Evolutionary conservation across 2,113 vertebrate species (phyloP).

Genomic region (Trochalopteron elliotii): DNA sequence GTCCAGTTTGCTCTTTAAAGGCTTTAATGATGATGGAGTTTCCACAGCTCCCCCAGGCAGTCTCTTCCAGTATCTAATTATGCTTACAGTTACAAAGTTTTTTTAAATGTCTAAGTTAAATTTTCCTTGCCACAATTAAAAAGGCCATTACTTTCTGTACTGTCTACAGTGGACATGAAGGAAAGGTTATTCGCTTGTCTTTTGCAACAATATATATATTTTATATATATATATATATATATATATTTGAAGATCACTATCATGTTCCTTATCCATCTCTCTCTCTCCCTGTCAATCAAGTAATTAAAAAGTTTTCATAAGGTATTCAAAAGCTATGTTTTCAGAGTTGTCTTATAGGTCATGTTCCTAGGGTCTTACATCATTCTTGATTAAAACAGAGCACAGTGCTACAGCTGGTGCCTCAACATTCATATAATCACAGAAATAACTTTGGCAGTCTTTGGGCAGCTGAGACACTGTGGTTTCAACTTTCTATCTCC

Average conservation of each 20-base stretch:
- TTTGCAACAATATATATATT: background rate
- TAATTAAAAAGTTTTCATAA: background rate
- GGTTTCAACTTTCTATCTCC: background rate
- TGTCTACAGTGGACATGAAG: background rate
- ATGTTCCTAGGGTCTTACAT: background rate
- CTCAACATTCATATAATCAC: background rate
- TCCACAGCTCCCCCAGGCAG: background rate
- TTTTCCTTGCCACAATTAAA: constrained; percentile 9
- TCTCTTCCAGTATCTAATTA: constrained; percentile 2
- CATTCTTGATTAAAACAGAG: background rate
- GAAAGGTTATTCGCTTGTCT: background rate
- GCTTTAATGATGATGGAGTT: background rate
- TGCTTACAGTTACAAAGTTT: background rate
- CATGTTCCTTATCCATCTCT: background rate
- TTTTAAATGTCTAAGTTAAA: background rate
- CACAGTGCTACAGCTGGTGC: background rate
- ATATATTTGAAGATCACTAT: background rate
- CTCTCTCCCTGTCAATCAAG: background rate
- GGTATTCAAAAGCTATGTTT: background rate
- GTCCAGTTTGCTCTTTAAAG: constrained; percentile 7
- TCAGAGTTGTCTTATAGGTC: background rate
- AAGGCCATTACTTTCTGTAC: background rate
- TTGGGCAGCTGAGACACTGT: background rate
- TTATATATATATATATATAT: too few relatives aligned
- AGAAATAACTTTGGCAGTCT: background rate